A percentile compares a stretch with the other conserved stretches of the same genome.
phyloP scores from a whole-genome alignment of 2,113 vertebrate species.

The Macaca nemestrina region DNA sequence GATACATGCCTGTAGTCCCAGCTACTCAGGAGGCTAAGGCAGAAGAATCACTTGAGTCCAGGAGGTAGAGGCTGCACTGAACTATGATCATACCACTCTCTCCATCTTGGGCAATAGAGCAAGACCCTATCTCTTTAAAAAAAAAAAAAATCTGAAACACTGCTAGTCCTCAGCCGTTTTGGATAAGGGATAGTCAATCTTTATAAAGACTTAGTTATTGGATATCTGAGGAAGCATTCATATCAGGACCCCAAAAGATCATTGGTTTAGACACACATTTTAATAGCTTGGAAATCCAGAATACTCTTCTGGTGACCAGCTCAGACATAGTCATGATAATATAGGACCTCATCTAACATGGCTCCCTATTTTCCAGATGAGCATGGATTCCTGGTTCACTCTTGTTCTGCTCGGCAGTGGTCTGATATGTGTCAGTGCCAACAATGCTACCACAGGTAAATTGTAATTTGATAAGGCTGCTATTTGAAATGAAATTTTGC shows the following conservation, averaged over 20 bases:
- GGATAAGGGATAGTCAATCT: background rate
- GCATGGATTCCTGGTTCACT: slow-evolving; percentile 95
- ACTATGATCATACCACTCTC: too few species aligned
- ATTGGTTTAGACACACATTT: background rate
- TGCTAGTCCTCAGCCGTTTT: background rate
- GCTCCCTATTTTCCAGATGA: slow-evolving; percentile 86
- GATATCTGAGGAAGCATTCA: background rate
- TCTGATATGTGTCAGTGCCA: slow-evolving; percentile 83
- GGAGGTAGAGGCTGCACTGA: too few species aligned
- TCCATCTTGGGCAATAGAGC: too few species aligned
- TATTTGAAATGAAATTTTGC: slow-evolving; percentile 39
- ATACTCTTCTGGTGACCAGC: background rate
- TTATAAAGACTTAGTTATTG: slow-evolving; percentile 19
- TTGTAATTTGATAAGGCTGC: background rate
- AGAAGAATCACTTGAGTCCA: too few species aligned
- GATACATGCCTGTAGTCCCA: too few species aligned
- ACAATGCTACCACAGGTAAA: slow-evolving; percentile 86
- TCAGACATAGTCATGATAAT: background rate
- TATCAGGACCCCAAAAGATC: background rate
- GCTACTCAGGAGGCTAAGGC: too few species aligned
- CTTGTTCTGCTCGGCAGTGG: slow-evolving; percentile 89
- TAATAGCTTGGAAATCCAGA: slow-evolving; percentile 9
- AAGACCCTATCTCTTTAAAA: too few species aligned
- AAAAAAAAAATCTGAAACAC: background rate
- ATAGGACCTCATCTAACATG: background rate